Conservation (phyloP, 2,888 invertebrate genomes). For the Molanna angustata region DNA sequence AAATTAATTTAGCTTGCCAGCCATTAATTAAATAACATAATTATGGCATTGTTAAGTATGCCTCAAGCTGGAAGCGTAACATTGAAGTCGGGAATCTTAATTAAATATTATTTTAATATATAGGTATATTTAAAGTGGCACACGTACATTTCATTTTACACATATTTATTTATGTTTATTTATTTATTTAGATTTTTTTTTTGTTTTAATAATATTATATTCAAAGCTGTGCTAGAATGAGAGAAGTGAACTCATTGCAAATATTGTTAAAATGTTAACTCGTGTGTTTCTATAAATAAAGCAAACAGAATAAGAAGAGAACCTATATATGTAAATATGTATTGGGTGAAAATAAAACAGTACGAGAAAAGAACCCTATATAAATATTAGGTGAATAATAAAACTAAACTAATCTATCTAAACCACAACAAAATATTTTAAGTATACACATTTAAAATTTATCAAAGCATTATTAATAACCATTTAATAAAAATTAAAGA, state of each 20-base stretch:
- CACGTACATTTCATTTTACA: no score
- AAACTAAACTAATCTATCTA: no score
- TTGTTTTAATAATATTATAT: constrained; percentile 11
- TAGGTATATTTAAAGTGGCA: constrained; percentile 9
- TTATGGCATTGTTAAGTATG: constrained; percentile 12
- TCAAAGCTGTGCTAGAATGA: constrained; percentile 11
- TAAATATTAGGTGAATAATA: no score
- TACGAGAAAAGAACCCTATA: no score
- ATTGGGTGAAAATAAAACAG: no score
- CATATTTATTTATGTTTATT: constrained; percentile 1
- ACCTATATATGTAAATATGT: neutral
- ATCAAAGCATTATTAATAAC: no score
- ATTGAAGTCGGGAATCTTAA: constrained; percentile 7
- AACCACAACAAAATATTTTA: no score
- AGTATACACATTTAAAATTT: no score
- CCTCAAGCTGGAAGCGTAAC: constrained; percentile 21
- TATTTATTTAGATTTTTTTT: constrained; percentile 4
- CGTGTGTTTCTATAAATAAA: neutral
- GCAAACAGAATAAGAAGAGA: neutral
- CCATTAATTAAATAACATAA: constrained; percentile 10
- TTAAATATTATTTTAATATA: constrained; percentile 6
- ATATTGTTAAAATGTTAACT: constrained; percentile 1
- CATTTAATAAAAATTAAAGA: no score
- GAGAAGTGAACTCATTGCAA: neutral
- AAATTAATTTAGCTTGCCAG: constrained; percentile 30